phyloP scores from a whole-genome alignment of 2,113 vertebrate species.

The Amblyornis subalaris region DNA sequence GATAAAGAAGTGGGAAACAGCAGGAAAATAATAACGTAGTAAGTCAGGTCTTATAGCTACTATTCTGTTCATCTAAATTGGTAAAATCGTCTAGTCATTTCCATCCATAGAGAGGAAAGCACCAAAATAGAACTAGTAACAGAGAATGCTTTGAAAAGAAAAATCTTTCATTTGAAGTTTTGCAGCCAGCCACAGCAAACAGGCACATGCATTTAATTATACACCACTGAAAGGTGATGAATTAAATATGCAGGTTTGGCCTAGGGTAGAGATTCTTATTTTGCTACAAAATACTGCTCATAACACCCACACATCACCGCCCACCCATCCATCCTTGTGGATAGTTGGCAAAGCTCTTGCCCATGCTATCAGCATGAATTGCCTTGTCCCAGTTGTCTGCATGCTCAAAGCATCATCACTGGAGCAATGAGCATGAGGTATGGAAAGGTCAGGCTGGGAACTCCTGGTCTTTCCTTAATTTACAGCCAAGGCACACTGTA shows the following conservation, averaged over 20 bases:
- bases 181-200: background rate
- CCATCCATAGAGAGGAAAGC: background rate
- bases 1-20: background rate
- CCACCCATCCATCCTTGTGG: accelerated
- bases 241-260: background rate
- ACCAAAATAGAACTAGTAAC: background rate
- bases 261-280: background rate
- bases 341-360: background rate
- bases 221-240: background rate
- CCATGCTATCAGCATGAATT: background rate
- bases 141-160: background rate
- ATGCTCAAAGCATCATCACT: background rate
- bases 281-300: background rate
- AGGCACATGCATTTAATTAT: background rate
- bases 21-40: background rate
- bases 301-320: background rate
- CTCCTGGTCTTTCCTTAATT: background rate
- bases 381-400: background rate
- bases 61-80: background rate
- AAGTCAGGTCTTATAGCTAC: background rate
- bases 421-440: background rate
- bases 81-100: background rate
- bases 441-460: conserved; percentile 30
- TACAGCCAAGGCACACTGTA: background rate
- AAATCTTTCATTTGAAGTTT: background rate